Conservation (phyloP, 2,888 invertebrate species). For the Fragum sueziense region DNA sequence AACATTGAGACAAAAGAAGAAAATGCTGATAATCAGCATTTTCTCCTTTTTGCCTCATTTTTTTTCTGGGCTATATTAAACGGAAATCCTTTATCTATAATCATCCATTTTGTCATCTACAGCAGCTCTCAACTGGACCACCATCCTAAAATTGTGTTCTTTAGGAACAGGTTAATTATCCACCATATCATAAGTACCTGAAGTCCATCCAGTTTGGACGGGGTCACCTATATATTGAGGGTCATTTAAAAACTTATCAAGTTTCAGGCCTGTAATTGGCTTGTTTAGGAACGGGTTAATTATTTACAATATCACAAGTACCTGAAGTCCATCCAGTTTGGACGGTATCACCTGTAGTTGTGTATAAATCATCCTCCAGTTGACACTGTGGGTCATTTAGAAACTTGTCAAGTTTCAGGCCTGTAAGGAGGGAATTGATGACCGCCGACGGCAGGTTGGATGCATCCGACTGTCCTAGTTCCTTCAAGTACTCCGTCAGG, state of each 20-base stretch:
- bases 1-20: not conserved
- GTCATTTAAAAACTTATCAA: too few relatives aligned
- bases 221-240: not conserved
- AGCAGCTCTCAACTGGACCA: too few relatives aligned
- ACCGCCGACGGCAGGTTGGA: slow-evolving; percentile 42
- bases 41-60: not conserved
- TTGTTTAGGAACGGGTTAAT: too few relatives aligned
- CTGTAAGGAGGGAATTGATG: slow-evolving; percentile 45
- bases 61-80: not conserved
- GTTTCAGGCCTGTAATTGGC: too few relatives aligned
- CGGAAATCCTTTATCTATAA: not conserved
- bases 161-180: too few relatives aligned
- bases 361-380: slow-evolving; percentile 29
- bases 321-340: slow-evolving; percentile 61
- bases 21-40: not conserved
- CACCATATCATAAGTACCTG: too few relatives aligned
- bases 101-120: too few relatives aligned
- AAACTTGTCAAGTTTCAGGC: slow-evolving; percentile 51
- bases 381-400: slow-evolving; percentile 51
- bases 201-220: slow-evolving; percentile 54
- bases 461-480: slow-evolving; percentile 30
- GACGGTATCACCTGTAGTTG: not conserved
- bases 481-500: slow-evolving; percentile 36
- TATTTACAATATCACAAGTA: too few relatives aligned
- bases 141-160: too few relatives aligned